A percentile compares a stretch with the other conserved stretches of the same genome.
phyloP scores from a whole-genome alignment of 2,113 vertebrate species.

The Melierax canorus region DNA sequence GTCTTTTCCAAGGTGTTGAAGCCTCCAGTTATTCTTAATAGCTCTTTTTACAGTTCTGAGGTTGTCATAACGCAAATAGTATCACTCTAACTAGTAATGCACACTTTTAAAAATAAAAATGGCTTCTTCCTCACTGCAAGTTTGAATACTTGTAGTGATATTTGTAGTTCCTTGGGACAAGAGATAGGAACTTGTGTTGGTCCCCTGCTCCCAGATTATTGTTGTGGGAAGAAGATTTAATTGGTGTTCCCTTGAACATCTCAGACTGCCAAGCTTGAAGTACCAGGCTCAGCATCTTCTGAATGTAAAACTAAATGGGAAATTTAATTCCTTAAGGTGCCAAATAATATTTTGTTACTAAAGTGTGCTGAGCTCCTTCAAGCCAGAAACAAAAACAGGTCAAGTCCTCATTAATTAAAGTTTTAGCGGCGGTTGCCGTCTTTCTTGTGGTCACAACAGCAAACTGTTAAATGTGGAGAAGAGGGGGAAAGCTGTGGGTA shows the following conservation, averaged over 20 bases:
- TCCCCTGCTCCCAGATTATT: background rate
- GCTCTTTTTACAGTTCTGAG: background rate
- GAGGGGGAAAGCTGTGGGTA: background rate
- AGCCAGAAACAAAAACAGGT: slow-evolving; percentile 26
- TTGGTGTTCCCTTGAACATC: rapidly evolving
- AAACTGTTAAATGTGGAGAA: background rate
- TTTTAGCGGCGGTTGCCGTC: background rate
- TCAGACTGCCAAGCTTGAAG: background rate
- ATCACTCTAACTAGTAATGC: background rate
- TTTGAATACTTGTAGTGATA: background rate
- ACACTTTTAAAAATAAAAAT: background rate
- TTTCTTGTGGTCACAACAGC: background rate
- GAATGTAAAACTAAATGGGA: background rate
- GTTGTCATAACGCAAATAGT: background rate
- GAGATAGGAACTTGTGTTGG: background rate
- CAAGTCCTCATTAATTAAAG: slow-evolving; percentile 3
- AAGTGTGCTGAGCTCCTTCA: background rate
- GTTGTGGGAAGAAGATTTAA: background rate
- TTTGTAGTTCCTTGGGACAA: background rate
- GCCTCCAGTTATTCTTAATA: background rate
- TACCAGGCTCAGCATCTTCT: background rate
- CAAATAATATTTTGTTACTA: background rate
- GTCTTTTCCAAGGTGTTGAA: background rate
- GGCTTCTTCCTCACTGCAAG: background rate
- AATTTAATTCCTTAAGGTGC: background rate